Base-by-base conservation (phyloP, 2,797 vertebrate species). In the Aeoliscus strigatus region DNA sequence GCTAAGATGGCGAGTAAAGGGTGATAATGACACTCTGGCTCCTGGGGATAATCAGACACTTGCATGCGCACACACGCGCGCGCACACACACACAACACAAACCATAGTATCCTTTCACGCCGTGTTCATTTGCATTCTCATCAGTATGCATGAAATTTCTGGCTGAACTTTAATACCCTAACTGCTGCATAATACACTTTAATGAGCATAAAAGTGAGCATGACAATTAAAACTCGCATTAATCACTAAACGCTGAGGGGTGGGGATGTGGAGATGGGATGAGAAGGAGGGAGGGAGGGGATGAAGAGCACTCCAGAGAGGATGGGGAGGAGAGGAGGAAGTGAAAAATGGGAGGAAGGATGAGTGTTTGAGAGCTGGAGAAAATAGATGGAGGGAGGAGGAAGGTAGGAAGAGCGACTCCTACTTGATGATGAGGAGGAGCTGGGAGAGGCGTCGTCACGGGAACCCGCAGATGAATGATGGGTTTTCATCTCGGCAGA, bases 111-210 rank as follows among this genome's bases (percentile, higher is more conserved):
- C 62, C 70, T 87, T 90, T 89, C 71, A 88, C 75, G 75, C 87
- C 61, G 40, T 49, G 54, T 72, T 91, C 79, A 91, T 92, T 86
- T 92, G 80, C 89, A 90, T 90, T 81, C 86, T 88, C 79, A 92
- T 91, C 87, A 91, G 88, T 84, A 91, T 90, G 88, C 88, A 92
- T 88, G 87, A 89, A 88, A 88, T 92, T 90, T 91, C 79, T 83
- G 62, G 80, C 49, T 91, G 87, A 93, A 91, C 89, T 90, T 92
- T 88, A 91, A 87, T 90, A 88, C 75, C 89, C 81, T 83, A 89
- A 88, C 82, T 89, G 84, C 88, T 86, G 89, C 81, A 89, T 84
- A 91, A 88, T 75, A 80, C 81, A 88, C 73, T 83, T 84, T 90
- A 90, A 91, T 89, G 83, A 91, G 79, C 47, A 40, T 83, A 90